Base-by-base conservation (phyloP, 1,140 invertebrate genomes). In the Drosophila lacteicornis region DNA sequence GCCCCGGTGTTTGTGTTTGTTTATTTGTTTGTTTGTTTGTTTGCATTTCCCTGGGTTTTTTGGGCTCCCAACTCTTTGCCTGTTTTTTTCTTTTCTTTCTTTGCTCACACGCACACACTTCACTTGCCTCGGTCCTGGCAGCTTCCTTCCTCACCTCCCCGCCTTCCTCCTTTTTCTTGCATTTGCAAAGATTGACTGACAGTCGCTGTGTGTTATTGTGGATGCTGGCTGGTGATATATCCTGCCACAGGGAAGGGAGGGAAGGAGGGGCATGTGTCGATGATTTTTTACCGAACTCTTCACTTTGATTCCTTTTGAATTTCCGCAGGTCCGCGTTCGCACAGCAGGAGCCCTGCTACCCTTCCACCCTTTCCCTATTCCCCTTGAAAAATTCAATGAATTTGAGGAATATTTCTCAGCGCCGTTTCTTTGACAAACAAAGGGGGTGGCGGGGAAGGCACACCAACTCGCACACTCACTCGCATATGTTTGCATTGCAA, bases 261-360 rank as follows among this genome's bases (percentile, higher is more conserved):
- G 25, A 43, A 25, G 42, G n/a, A 40, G 43, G 11, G 50, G 30
- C 40, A 65, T 73, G 73, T 70, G 75, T 58, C 61, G 47, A 56
- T 61, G 36, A 56, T 50, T 69, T 59, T 66, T 85, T 61, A 51
- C 74, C 45, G 51, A 85, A 85, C 85, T 80, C 84, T 86, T 81
- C 77, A 67, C 81, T 75, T 75, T 88, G 71, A 83, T 88, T 87
- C 67, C 63, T 68, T 77, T 88, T 83, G 77, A 80, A 88, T 87
- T 83, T 83, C 71, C 76, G 76, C 45, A 62, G 60, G 45, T 76
- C 53, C 60, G 65, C 59, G 30, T 76, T 30, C 50, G 60, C 59
- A 61, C 75, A 49, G 47, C 70, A 25, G 43, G 63, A 22, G 43
- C 36, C 13, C 42, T 25, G 19, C 19, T 22, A 22, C 19, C 19